These are phyloP conservation scores for Lepus timidus DNA, from an alignment of 2,113 vertebrate species.

Conservation along the genomic window DNA sequence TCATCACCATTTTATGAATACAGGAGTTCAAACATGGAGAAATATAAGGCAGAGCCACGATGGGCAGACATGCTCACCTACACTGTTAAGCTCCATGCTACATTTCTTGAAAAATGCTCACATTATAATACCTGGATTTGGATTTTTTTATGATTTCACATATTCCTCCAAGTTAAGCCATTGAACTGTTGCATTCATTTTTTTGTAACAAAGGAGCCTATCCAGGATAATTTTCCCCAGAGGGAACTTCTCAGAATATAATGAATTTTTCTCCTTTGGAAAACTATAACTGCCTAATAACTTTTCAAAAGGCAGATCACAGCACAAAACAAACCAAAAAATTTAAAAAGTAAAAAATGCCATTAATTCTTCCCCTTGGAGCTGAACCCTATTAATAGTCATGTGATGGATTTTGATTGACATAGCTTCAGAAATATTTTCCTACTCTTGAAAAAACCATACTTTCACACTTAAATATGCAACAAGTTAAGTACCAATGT, in stretches of 20 bases:
- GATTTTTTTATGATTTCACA: not conserved
- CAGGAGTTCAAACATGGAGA: not conserved
- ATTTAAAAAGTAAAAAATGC: conserved; percentile 38
- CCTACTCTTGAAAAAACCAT: conserved; percentile 20
- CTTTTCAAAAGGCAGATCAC: not conserved
- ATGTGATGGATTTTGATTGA: conserved; percentile 11
- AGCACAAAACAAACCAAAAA: conserved; percentile 12
- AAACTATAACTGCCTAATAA: not conserved
- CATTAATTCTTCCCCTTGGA: not conserved
- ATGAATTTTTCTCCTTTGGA: not conserved
- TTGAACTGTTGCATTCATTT: not conserved
- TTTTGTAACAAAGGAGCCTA: not conserved
- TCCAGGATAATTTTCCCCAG: not conserved
- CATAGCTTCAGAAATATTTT: conserved; percentile 5
- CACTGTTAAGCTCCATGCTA: not conserved
- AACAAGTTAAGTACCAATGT: not conserved
- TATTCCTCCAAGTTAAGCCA: conserved; percentile 5
- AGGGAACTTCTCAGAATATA: conserved; percentile 7
- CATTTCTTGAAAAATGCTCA: not conserved
- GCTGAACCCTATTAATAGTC: conserved; percentile 21
- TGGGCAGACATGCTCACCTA: not conserved
- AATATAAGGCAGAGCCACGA: not conserved
- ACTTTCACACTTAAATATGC: not conserved
- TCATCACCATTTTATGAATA: conserved; percentile 31
- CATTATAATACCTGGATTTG: conserved; percentile 24